Evolutionary conservation across 2,888 invertebrate genomes (phyloP), one percentile per base, ranked within the genome.

Genomic region (Ochropleura leucogaster): DNA sequence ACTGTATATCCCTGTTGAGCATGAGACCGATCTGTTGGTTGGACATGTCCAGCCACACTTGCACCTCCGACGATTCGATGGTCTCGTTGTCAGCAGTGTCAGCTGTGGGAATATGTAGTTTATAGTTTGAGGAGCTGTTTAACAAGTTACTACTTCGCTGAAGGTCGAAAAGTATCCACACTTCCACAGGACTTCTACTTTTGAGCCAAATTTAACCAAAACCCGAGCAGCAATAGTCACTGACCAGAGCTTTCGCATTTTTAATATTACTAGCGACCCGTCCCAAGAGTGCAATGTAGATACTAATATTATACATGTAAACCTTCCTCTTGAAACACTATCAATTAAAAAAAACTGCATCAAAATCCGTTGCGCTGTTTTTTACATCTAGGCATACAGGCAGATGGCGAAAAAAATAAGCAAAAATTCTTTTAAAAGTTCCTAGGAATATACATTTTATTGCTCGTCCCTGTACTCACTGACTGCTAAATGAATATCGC

Each of bases 1-100:
- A 97, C 92, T 99, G 98, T 78, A 99, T 97, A 92, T 98, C 98
- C 78, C 98, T 95, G 93, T 98, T 98, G 66, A 99, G 96, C 97
- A 99, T 98, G 88, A 99, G 97, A 0, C 98, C 98, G 88, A 99
- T 99, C 96, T 99, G 99, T 93, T 99, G 99, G 97, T 99, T 99
- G 87, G 99, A 98, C 98, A 99, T 98, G 93, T 99, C 99, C 76
- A 99, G 97, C 98, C 98, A 98, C 70, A 99, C 98, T 90, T 98
- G 97, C 77, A 99, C 97, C 92, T 98, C 98, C 65, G 98, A 99
- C 82, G 98, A 98, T 84, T 98, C 98, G 72, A 99, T 97, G 0
- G 98, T 98, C 87, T 99, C 98, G 79, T 98, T 98, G 90, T 99
- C 98, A 0, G 98, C 97, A 44, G 98, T 98, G 88, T 98, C 98